These are phyloP conservation scores for Dromius quadrimaculatus DNA, from an alignment of 2,888 invertebrate genomes.

Conservation along the genomic window DNA sequence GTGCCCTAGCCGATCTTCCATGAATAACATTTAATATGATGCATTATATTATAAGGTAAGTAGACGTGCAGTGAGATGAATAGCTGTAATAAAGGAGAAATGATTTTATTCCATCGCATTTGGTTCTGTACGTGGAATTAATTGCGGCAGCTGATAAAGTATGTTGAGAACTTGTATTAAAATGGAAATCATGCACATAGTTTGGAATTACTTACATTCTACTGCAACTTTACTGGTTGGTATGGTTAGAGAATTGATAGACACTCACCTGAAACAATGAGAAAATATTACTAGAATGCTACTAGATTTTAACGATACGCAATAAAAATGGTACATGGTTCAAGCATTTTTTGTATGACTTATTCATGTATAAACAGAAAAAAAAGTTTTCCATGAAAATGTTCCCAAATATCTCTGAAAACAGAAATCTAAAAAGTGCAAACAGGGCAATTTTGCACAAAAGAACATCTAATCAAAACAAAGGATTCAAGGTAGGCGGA, in stretches of 20 bases:
- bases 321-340: too few relatives aligned
- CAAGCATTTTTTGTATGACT: too few relatives aligned
- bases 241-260: neutral
- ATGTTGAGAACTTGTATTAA: constrained; percentile 26
- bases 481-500: too few relatives aligned
- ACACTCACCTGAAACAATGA: constrained; percentile 21
- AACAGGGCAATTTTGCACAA: too few relatives aligned
- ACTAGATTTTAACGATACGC: too few relatives aligned
- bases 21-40: constrained; percentile 47
- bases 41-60: constrained; percentile 31
- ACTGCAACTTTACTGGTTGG: neutral
- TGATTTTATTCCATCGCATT: constrained; percentile 19
- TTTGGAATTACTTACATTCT: constrained; percentile 15
- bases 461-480: too few relatives aligned
- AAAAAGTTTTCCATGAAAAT: too few relatives aligned
- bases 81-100: constrained; percentile 29
- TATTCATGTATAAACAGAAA: too few relatives aligned
- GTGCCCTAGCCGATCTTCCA: constrained; percentile 27
- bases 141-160: constrained; percentile 28
- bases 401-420: too few relatives aligned
- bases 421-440: too few relatives aligned
- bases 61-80: constrained; percentile 26
- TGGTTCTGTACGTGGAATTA: constrained; percentile 8
- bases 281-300: constrained; percentile 1
- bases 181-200: constrained; percentile 2